Evolutionary conservation across 2,888 invertebrate species (phyloP).

Genomic region (Cabera pusaria): DNA sequence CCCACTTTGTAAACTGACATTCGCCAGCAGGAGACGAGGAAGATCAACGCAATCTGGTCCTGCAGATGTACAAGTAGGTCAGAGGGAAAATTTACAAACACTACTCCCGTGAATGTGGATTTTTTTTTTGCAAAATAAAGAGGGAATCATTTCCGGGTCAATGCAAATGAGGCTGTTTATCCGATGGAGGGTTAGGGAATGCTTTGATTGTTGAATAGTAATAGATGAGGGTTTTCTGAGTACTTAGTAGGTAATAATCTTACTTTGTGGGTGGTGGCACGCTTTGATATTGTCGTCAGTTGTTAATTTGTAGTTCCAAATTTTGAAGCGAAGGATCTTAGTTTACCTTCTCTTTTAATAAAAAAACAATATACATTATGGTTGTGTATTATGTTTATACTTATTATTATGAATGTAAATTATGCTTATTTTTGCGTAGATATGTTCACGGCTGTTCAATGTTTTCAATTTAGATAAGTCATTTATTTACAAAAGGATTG

Average conservation of each 20-base stretch:
- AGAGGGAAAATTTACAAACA: slow-evolving; percentile 82
- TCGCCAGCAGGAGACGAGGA: slow-evolving; percentile 46
- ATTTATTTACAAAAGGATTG: no score
- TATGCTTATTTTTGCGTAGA: no score
- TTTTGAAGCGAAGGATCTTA: no score
- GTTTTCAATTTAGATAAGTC: no score
- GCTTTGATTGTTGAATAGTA: slow-evolving; percentile 39
- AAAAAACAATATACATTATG: no score
- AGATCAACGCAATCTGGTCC: slow-evolving; percentile 57
- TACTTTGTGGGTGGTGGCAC: no score
- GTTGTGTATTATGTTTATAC: no score
- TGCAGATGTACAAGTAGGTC: slow-evolving; percentile 78
- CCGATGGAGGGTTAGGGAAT: slow-evolving; percentile 47
- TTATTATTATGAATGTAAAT: no score
- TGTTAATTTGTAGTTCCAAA: no score
- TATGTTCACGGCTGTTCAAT: no score
- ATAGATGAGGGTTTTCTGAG: slow-evolving; percentile 27
- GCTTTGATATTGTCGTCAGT: no score
- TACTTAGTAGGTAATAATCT: slow-evolving; percentile 5
- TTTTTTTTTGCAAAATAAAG: slow-evolving; percentile 71
- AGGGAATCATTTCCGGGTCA: slow-evolving; percentile 71
- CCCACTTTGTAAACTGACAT: slow-evolving; percentile 46
- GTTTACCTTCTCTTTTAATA: no score
- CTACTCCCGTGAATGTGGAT: slow-evolving; percentile 58
- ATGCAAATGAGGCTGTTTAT: slow-evolving; percentile 71